phyloP scores from a whole-genome alignment of 2,113 vertebrate species.

The Suricata suricatta region DNA sequence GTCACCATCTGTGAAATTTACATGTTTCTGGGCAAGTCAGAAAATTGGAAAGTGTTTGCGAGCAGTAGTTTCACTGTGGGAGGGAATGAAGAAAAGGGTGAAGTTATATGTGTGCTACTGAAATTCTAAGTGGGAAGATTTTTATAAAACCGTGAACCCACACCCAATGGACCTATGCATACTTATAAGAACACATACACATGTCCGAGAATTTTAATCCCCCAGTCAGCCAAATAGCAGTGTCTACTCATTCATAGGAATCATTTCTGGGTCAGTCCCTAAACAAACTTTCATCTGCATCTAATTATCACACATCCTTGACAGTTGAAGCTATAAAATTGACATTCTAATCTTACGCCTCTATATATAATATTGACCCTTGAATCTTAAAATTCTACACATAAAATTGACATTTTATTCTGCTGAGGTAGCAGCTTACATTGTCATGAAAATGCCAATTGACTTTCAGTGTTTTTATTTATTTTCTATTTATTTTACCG shows the following conservation, averaged over 20 bases:
- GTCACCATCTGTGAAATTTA: not conserved
- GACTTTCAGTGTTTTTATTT: not conserved
- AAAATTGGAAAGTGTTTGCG: not conserved
- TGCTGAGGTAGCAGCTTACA: not conserved
- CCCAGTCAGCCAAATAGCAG: not conserved
- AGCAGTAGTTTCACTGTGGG: not conserved
- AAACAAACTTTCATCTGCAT: not conserved
- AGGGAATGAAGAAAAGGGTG: not conserved
- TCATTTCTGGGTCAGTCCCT: not conserved
- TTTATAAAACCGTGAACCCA: not conserved
- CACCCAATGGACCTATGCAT: not conserved
- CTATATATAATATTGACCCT: not conserved
- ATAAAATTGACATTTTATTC: not conserved
- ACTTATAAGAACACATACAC: not conserved
- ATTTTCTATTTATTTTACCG: not conserved
- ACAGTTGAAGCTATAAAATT: constrained; percentile 2
- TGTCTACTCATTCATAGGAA: not conserved
- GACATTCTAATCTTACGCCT: not conserved
- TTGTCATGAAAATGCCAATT: constrained; percentile 17
- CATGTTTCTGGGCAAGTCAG: not conserved
- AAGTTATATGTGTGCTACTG: not conserved
- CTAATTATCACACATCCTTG: constrained; percentile 24
- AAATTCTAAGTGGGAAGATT: not conserved
- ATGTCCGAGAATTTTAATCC: not conserved
- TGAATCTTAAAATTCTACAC: constrained; percentile 15